Evolutionary conservation across 2,113 vertebrate species (phyloP).

Genomic region (Hippocampus guttulatus): DNA sequence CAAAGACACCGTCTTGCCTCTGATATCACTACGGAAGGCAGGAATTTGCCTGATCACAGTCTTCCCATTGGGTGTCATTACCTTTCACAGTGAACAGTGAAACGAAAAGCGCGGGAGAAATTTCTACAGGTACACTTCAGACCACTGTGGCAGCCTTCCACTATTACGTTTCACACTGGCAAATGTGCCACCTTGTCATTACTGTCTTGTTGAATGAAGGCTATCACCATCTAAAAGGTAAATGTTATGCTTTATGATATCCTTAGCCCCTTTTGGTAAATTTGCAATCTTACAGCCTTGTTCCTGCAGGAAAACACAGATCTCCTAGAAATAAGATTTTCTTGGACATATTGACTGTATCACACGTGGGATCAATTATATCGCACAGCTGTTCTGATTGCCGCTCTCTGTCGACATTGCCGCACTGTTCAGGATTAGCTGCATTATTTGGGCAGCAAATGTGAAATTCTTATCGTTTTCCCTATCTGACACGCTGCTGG

Average conservation of each 20-base stretch:
- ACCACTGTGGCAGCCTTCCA: not conserved
- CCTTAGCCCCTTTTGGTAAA: not conserved
- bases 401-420: constrained; percentile 21
- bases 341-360: constrained; percentile 9
- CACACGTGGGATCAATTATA: constrained; percentile 45
- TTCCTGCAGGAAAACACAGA: constrained; percentile 9
- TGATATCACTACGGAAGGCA: not conserved
- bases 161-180: not conserved
- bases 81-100: not conserved
- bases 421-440: constrained; percentile 17
- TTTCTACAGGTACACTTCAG: not conserved
- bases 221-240: not conserved
- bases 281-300: not conserved
- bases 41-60: not conserved
- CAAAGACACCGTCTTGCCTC: not conserved
- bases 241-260: not conserved
- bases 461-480: constrained; percentile 22
- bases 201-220: not conserved
- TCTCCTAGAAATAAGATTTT: constrained; percentile 4
- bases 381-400: constrained; percentile 39
- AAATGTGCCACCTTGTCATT: not conserved
- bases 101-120: not conserved
- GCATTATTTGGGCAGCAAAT: constrained; percentile 16
- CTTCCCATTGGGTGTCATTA: not conserved
- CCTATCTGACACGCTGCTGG: constrained; percentile 31